A percentile compares a stretch with the other conserved stretches of the same genome.
Conservation (phyloP, 2,888 invertebrate species). For the Drosophila mercatorum region DNA sequence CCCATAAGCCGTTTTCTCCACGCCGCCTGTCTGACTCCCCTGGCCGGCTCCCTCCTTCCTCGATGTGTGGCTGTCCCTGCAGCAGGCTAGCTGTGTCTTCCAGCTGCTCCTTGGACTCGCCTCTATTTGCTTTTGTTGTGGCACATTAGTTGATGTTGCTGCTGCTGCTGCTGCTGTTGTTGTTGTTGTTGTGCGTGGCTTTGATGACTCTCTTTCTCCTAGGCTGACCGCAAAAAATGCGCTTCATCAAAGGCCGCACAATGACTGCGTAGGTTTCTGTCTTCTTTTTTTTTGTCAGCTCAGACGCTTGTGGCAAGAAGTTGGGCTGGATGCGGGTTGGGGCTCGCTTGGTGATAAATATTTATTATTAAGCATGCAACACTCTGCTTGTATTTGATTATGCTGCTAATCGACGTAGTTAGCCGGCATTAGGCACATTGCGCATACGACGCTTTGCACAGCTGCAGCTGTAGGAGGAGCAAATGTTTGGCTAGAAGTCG, state of each 20-base stretch:
- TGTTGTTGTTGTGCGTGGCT: constrained; percentile 52
- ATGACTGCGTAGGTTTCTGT: constrained; percentile 73
- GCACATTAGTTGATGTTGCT: constrained; percentile 59
- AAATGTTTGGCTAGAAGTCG: not conserved
- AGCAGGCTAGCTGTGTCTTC: constrained; percentile 39
- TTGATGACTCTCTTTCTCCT: constrained; percentile 72
- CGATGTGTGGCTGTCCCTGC: constrained; percentile 10
- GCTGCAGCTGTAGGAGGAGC: constrained; percentile 1
- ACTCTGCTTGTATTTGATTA: constrained; percentile 35
- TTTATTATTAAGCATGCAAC: constrained; percentile 52
- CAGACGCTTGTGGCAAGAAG: not conserved
- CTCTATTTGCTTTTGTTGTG: constrained; percentile 77
- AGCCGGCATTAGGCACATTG: constrained; percentile 34
- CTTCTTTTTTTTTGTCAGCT: not conserved
- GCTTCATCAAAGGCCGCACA: constrained; percentile 70
- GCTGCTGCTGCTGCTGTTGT: constrained; percentile 37
- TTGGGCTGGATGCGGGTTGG: constrained; percentile 15
- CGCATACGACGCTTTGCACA: constrained; percentile 52
- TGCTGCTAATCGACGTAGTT: constrained; percentile 32
- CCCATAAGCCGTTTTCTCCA: constrained; percentile 50
- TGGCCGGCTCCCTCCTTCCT: not conserved
- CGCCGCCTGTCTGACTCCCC: constrained; percentile 35
- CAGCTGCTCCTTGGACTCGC: constrained; percentile 62
- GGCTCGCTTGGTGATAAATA: constrained; percentile 42
- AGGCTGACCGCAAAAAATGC: constrained; percentile 61